A percentile compares a stretch with the other conserved stretches of the same genome.
phyloP scores from a whole-genome alignment of 1,140 invertebrate genomes.

The Drosophila ficusphila region DNA sequence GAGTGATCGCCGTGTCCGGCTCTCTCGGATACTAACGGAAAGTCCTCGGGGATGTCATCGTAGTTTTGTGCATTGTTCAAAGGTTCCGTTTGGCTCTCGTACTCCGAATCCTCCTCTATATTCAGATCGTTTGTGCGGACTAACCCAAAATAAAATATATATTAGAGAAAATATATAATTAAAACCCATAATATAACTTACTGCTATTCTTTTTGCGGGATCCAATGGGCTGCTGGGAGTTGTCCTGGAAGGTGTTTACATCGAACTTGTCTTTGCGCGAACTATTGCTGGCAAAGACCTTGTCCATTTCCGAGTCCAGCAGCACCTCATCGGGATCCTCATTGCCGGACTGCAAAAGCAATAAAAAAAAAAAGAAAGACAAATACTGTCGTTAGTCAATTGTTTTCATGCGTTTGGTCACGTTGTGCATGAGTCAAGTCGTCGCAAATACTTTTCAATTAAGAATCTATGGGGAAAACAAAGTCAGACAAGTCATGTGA shows the following conservation, averaged over 20 bases:
- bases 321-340: conserved; percentile 87
- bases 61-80: conserved; percentile 83
- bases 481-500: conserved; percentile 75
- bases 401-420: conserved; percentile 56
- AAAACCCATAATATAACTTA: conserved; percentile 12
- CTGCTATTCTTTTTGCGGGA: conserved; percentile 84
- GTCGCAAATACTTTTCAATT: conserved; percentile 77
- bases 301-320: conserved; percentile 91
- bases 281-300: conserved; percentile 87
- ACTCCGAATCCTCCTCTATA: conserved; percentile 80
- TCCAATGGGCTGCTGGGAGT: conserved; percentile 84
- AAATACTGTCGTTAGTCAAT: conserved; percentile 54
- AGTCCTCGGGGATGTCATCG: conserved; percentile 85
- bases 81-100: conserved; percentile 76
- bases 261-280: conserved; percentile 86
- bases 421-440: conserved; percentile 61
- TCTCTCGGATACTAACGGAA: conserved; percentile 79
- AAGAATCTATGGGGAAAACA: conserved; percentile 75
- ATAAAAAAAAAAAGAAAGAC: background rate
- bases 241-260: conserved; percentile 86
- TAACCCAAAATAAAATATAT: conserved; percentile 2
- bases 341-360: conserved; percentile 85
- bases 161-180: background rate
- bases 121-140: conserved; percentile 76
- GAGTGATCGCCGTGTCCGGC: conserved; percentile 83